Conservation (phyloP, 2,888 invertebrate species). For the Phyllotreta cruciferae region DNA sequence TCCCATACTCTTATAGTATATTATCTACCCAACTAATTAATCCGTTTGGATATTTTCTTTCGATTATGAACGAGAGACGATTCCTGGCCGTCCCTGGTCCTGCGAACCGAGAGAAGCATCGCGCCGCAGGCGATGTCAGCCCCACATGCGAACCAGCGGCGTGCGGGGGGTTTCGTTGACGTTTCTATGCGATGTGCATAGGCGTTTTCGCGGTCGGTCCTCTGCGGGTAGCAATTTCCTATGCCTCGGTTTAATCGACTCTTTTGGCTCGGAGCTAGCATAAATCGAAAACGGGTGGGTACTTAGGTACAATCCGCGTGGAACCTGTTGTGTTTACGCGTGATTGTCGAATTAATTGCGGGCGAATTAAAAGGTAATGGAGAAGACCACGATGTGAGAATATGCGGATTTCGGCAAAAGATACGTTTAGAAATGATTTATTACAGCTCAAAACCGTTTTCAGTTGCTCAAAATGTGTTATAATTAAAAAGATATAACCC, state of each 20-base stretch:
- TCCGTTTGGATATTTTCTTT: no score
- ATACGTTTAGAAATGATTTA: no score
- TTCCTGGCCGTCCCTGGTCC: neutral
- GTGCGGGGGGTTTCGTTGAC: neutral
- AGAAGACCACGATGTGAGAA: no score
- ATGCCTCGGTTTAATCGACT: slow-evolving; percentile 26
- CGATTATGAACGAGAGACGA: no score
- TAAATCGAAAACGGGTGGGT: slow-evolving; percentile 21
- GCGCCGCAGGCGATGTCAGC: slow-evolving; percentile 51
- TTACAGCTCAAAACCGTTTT: no score
- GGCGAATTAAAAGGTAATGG: slow-evolving; percentile 1
- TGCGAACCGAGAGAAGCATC: slow-evolving; percentile 30
- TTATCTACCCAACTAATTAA: no score
- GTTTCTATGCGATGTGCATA: slow-evolving; percentile 23
- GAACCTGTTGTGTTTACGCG: slow-evolving; percentile 16
- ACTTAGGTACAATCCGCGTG: slow-evolving; percentile 1
- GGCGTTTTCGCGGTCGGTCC: slow-evolving; percentile 6
- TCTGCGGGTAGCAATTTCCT: slow-evolving; percentile 20
- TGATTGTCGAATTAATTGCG: slow-evolving; percentile 9
- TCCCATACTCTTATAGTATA: no score
- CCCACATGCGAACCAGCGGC: slow-evolving; percentile 47
- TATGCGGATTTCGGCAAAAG: no score
- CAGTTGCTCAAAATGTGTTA: no score
- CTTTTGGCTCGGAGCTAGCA: slow-evolving; percentile 24
- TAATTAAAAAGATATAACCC: no score